Percentiles rank a stretch among this genome's conserved stretches.
phyloP scores from a whole-genome alignment of 1,140 invertebrate genomes.

The Nomia melanderi region DNA sequence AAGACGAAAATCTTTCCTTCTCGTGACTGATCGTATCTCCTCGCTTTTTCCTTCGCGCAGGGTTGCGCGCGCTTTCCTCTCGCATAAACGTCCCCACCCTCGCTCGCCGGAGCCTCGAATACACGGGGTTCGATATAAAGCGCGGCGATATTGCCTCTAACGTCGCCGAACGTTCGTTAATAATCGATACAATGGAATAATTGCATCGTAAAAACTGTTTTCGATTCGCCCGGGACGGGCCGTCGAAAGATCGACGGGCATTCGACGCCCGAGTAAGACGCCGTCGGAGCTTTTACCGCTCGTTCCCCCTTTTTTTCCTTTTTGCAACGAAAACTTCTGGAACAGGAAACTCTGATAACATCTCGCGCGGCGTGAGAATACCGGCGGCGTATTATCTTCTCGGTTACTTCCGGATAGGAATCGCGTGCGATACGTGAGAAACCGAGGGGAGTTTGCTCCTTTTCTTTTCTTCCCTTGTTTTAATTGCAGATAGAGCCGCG shows the following conservation, averaged over 20 bases:
- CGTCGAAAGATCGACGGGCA: too few relatives aligned
- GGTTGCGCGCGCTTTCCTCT: too few relatives aligned
- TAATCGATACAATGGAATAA: too few relatives aligned
- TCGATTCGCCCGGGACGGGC: too few relatives aligned
- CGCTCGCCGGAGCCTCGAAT: too few relatives aligned
- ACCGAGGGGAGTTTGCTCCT: not conserved
- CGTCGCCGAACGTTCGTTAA: too few relatives aligned
- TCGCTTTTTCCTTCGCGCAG: constrained; percentile 4
- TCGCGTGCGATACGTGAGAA: constrained; percentile 30
- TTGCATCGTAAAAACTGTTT: too few relatives aligned
- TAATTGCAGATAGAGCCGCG: not conserved
- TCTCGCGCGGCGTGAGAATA: constrained; percentile 52
- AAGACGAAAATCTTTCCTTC: constrained; percentile 57
- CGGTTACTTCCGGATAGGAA: constrained; percentile 48
- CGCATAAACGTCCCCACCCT: too few relatives aligned
- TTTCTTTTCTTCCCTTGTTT: not conserved
- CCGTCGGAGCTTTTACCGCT: constrained; percentile 12
- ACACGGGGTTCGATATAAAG: too few relatives aligned
- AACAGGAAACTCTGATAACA: constrained; percentile 57
- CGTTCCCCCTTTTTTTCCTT: not conserved
- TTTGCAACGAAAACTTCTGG: not conserved
- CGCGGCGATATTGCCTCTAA: too few relatives aligned
- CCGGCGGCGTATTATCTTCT: constrained; percentile 24
- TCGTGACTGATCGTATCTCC: constrained; percentile 40
- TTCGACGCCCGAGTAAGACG: too few relatives aligned